A percentile compares a stretch with the other conserved stretches of the same genome.
phyloP scores from a whole-genome alignment of 2,797 vertebrate genomes.

The Liasis olivaceus region DNA sequence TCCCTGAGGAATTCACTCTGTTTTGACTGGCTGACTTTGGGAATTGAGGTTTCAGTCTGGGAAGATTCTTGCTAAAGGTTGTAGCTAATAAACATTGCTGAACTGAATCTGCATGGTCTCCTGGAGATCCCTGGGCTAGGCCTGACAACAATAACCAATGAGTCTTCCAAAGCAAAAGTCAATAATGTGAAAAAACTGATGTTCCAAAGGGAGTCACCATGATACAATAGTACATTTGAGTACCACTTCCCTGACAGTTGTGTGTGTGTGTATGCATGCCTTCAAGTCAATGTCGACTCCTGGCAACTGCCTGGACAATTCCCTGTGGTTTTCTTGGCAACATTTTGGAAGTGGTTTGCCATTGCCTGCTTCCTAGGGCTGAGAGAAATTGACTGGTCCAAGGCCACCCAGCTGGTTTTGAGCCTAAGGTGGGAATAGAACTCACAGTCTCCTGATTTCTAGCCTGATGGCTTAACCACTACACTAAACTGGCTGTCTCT shows the following conservation, averaged over 20 bases:
- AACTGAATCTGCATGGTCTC: no score
- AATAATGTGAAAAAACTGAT: background rate
- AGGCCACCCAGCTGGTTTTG: background rate
- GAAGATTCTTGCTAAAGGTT: no score
- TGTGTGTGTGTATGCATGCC: background rate
- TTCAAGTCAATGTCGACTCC: background rate
- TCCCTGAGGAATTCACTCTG: no score
- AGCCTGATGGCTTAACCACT: background rate
- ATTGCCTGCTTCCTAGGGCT: background rate
- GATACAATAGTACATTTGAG: background rate
- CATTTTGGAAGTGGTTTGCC: background rate
- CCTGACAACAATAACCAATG: background rate
- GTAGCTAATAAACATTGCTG: no score
- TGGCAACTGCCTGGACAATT: background rate
- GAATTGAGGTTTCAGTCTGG: no score
- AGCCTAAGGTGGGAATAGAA: background rate
- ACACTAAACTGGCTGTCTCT: background rate
- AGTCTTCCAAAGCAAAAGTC: background rate
- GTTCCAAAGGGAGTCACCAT: background rate
- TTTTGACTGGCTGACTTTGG: no score
- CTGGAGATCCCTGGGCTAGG: no score
- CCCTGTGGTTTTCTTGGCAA: background rate
- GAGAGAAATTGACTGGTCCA: background rate
- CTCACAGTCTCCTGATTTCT: background rate
- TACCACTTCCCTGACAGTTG: background rate